These are phyloP conservation scores for Columbina picui DNA, from an alignment of 2,113 vertebrate genomes.

Conservation along the genomic window DNA sequence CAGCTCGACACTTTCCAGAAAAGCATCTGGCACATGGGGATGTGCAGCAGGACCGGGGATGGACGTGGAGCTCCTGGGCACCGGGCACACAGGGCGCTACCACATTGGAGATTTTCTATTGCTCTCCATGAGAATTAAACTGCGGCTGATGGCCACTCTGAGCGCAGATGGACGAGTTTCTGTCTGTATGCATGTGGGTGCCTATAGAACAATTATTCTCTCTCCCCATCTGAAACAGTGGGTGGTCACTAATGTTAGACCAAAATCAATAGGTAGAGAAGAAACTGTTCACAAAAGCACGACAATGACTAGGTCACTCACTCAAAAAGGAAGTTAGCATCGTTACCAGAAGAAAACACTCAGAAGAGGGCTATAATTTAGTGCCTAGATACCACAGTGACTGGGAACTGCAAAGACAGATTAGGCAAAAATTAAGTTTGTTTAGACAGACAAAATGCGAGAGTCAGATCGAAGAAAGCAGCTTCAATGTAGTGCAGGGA, in stretches of 20 bases:
- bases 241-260: constrained; percentile 39
- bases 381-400: constrained; percentile 34
- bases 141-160: neutral
- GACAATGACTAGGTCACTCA: constrained; percentile 32
- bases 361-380: constrained; percentile 34
- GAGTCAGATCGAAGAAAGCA: constrained; percentile 38
- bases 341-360: constrained; percentile 26
- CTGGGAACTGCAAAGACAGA: constrained; percentile 18
- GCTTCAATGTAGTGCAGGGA: neutral
- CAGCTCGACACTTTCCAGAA: neutral
- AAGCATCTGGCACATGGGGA: neutral
- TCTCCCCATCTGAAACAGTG: neutral
- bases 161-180: neutral
- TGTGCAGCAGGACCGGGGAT: neutral
- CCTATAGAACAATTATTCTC: constrained; percentile 36
- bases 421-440: constrained; percentile 53
- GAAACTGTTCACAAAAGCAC: constrained; percentile 52
- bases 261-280: constrained; percentile 59
- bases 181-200: constrained; percentile 3
- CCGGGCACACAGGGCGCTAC: neutral
- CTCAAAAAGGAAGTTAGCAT: constrained; percentile 47
- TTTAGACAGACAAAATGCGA: neutral
- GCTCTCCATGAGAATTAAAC: neutral
- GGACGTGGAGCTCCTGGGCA: neutral
- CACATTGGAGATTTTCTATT: neutral